Evolutionary conservation across 2,113 vertebrate species (phyloP), one percentile per base, ranked within the genome.

Genomic region (Brachypteracias leptosomus): DNA sequence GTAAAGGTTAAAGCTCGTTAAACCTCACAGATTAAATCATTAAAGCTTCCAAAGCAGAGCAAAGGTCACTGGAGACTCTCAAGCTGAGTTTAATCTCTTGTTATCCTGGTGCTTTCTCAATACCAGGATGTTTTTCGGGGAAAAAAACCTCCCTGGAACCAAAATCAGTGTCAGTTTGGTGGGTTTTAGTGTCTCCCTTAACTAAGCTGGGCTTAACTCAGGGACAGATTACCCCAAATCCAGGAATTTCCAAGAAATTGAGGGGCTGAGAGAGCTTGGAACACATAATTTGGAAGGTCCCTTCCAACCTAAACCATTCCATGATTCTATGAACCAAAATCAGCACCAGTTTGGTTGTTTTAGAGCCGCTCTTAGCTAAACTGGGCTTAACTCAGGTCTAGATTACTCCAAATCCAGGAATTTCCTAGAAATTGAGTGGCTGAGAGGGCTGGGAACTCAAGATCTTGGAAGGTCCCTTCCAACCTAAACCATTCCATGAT

Each of bases 111-210:
- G 14, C 67, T 10, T 36, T 68, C 47, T 11, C 3, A 16, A 20
- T 3, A 6, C 9, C 4, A 26, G 47, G 57, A 13, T 9, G 29
- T 44, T 63, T 1, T 1, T 5, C 9, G 16, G 8, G 29, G 11
- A 7, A 40, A 26, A 47, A 31, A 22, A 25, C 14, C 71, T 16
- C 68, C 59, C 38, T 1, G 75, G 26, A 31, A n/a, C 11, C 18
- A 7, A 59, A 54, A 9, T 3, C 26, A 13, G 7, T 42, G 42
- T 42, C 1, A 0, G 38, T 3, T 29, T 28, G 14, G 1, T 15
- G 9, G 12, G 16, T 77, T 44, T 44, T 3, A 13, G 62, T 2
- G 6, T 59, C 66, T 16, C 5, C 31, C 4, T 22, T 5, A n/a
- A 24, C 58, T 33, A 3, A 47, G 10, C 24, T 20, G 24, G 26